A percentile compares a stretch with the other conserved stretches of the same genome.
These are phyloP conservation scores for Pholis gunnellus DNA, from an alignment of 2,113 vertebrate species.

Conservation along the genomic window DNA sequence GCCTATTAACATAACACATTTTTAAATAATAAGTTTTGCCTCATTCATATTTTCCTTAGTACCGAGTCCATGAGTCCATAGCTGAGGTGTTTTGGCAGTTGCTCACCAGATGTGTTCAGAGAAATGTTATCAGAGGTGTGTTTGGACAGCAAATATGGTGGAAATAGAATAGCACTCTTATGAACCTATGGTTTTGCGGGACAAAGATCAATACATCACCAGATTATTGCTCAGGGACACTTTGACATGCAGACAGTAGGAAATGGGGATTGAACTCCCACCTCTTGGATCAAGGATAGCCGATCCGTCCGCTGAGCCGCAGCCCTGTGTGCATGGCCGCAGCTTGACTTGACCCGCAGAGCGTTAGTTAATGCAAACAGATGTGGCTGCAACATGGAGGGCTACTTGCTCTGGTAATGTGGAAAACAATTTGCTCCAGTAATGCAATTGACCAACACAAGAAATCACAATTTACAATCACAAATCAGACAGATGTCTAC, in stretches of 20 bases:
- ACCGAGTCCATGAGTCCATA: neutral
- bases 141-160: conserved; percentile 8
- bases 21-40: conserved; percentile 21
- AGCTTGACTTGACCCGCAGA: conserved; percentile 15
- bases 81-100: neutral
- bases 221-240: neutral
- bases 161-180: conserved; percentile 47
- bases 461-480: conserved; percentile 42
- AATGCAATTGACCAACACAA: conserved; percentile 33
- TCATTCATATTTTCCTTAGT: conserved; percentile 13
- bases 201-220: conserved; percentile 53
- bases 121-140: conserved; percentile 8
- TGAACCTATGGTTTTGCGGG: conserved; percentile 29
- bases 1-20: conserved; percentile 29
- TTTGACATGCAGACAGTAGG: neutral
- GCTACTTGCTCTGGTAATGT: neutral
- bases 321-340: neutral
- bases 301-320: neutral
- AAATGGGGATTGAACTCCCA: neutral
- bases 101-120: neutral
- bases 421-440: neutral
- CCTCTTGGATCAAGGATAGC: neutral
- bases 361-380: conserved; percentile 55
- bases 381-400: conserved; percentile 14
- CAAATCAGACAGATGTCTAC: conserved; percentile 47